Base-by-base conservation (phyloP, 2,113 vertebrate genomes). In the Girardinichthys multiradiatus region DNA sequence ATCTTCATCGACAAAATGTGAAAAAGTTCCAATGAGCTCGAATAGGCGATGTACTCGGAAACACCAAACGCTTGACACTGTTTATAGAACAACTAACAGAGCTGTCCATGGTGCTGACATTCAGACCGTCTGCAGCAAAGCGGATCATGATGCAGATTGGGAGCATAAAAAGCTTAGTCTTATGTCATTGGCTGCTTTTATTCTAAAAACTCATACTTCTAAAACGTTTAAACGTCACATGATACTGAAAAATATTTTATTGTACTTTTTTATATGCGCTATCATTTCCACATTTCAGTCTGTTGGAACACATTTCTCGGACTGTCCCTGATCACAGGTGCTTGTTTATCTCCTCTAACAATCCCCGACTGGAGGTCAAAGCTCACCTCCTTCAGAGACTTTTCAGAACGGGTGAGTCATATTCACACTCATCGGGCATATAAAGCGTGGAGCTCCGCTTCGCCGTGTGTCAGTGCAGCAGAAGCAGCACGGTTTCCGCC, bases 81-180 rank as follows among this genome's bases (percentile, higher is more conserved):
- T 42, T 42, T 13, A 13, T 13, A 3, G 37, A 39, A 13, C 10
- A 42, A 42, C 39, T 15, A 45, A 45, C 13, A 4, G 4, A 14
- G 83, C 87, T 93, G 83, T 92, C 92, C 90, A 28, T 86, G 91
- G 91, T 92, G 31, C 89, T 92, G 83, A 88, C 86, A 57, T 12
- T 1, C 42, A 48, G 64, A 5, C 42, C 48, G 64, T 11, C 37
- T 30, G 24, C 26, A 15, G 57, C 48, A 54, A n/a, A 54, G 48
- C 8, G 7, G 2, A 54, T 3, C 48, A n/a, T 7, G 21, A 54
- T n/a, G 19, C 24, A 24, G 21, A 24, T 24, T 54, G 24, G 48
- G 48, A 54, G 48, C 21, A 11, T 6, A 45, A 45, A 7, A 19
- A 45, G 17, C 42, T 54, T 24, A n/a, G 21, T 4, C 24, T 54